Conservation (phyloP, 2,113 vertebrate species). For the Neolamprologus hecqui region DNA sequence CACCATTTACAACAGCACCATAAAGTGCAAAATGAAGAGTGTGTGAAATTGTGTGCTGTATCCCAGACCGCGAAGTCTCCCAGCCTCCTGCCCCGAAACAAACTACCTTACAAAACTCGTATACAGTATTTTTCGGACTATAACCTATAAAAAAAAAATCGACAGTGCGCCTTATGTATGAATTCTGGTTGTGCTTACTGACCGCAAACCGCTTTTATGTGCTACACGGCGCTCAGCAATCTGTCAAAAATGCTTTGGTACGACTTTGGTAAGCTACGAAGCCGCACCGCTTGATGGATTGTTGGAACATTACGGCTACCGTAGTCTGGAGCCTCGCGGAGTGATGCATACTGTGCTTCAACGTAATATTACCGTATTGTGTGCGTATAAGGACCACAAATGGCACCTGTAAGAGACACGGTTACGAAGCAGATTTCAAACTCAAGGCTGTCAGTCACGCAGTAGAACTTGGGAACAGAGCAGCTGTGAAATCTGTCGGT, state of each 20-base stretch:
- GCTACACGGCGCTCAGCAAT: rapidly evolving
- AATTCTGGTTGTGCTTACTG: neutral
- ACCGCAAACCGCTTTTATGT: rapidly evolving
- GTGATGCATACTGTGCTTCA: neutral
- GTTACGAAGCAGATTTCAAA: neutral
- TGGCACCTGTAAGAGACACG: neutral
- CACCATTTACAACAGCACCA: neutral
- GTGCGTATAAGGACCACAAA: neutral
- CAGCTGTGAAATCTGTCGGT: neutral
- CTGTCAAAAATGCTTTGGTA: neutral
- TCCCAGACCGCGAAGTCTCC: no score
- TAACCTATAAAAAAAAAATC: neutral
- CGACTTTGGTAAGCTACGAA: rapidly evolving
- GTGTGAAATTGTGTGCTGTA: no score
- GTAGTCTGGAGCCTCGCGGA: neutral
- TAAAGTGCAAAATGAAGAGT: neutral
- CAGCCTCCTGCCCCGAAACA: no score
- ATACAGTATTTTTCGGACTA: no score
- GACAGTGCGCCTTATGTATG: rapidly evolving
- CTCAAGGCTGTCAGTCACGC: neutral
- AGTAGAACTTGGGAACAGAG: neutral
- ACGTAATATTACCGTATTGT: neutral
- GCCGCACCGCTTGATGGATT: neutral
- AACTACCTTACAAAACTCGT: no score
- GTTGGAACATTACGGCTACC: rapidly evolving